Base-by-base conservation (phyloP, 2,888 invertebrate genomes). In the Seira musarum region DNA sequence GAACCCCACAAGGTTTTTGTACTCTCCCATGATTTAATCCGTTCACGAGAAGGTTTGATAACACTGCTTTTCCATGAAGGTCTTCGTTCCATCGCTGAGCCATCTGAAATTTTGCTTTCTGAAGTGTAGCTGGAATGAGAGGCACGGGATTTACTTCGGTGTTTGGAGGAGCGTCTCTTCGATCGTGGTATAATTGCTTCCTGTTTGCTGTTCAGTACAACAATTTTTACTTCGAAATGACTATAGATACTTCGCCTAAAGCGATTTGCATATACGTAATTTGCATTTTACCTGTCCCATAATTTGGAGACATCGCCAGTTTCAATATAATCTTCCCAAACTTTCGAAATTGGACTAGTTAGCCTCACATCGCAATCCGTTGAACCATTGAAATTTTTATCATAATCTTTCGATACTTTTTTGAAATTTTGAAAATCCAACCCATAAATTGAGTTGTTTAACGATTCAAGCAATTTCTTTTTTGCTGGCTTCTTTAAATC, bases 241-340 rank as follows among this genome's bases (percentile, higher is more conserved):
- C n/a, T n/a, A n/a, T n/a, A n/a, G n/a, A n/a, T n/a, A n/a, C n/a
- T n/a, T n/a, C n/a, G n/a, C n/a, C n/a, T n/a, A n/a, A n/a, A n/a
- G 21, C 10, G 65, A 30, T 21, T 10, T 13, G 30, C 30, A n/a
- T 30, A n/a, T 6, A 25, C 10, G 30, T 2, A 13, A 24, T 5
- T 13, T 63, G 63, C 17, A 1, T 30, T 19, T 19, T 40, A 66
- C 46, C 40, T 66, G 17, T 46, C 66, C 46, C 46, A 66, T 3
- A 66, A 15, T 35, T 10, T 71, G 10, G 71, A 71, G 10, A 21
- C 68, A 21, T 68, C 75, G 1, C 75, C 75, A 2, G 63, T 63
- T 0, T 53, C 40, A 15, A 75, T 46, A 35, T 75, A 75, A 46
- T 75, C 63, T 15, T 75, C 60, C 75, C 75, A 75, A 8, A 63